These are phyloP conservation scores for Pseudococcus viburni DNA, from an alignment of 2,888 invertebrate genomes.

Conservation along the genomic window DNA sequence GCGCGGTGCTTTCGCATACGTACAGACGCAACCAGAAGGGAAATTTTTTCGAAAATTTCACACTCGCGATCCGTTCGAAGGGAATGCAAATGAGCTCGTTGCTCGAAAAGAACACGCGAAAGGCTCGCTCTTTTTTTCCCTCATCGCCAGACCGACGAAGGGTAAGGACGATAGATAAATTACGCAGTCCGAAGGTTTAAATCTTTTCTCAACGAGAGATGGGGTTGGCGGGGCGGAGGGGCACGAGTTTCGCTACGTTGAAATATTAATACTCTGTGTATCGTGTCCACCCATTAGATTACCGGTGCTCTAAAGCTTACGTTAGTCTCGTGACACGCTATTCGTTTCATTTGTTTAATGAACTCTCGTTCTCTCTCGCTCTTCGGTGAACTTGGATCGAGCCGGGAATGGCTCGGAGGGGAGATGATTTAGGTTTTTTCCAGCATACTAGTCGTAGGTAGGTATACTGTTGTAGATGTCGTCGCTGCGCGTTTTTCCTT, in stretches of 20 bases:
- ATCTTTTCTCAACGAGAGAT: background rate
- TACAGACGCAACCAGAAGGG: too few relatives aligned
- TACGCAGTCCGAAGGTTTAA: conserved; percentile 15
- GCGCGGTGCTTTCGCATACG: too few relatives aligned
- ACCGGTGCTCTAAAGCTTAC: conserved; percentile 36
- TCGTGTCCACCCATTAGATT: conserved; percentile 44
- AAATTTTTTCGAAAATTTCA: too few relatives aligned
- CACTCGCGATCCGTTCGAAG: background rate
- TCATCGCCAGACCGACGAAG: background rate
- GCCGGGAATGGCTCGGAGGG: background rate
- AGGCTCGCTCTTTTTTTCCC: background rate
- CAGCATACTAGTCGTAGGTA: background rate
- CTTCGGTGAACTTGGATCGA: background rate
- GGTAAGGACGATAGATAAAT: conserved; percentile 10
- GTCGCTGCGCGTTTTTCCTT: background rate
- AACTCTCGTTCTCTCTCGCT: background rate
- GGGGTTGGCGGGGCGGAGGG: background rate
- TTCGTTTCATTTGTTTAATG: conserved; percentile 47
- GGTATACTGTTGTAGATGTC: background rate
- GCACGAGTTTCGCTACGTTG: background rate
- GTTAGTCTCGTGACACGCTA: conserved; percentile 33
- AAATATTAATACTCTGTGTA: conserved; percentile 24
- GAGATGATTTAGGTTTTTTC: conserved; percentile 1
- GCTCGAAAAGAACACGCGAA: background rate
- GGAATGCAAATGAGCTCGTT: background rate